These are phyloP conservation scores for Lepilemur septentrionalis DNA, from an alignment of 2,797 vertebrate species.

Conservation along the genomic window DNA sequence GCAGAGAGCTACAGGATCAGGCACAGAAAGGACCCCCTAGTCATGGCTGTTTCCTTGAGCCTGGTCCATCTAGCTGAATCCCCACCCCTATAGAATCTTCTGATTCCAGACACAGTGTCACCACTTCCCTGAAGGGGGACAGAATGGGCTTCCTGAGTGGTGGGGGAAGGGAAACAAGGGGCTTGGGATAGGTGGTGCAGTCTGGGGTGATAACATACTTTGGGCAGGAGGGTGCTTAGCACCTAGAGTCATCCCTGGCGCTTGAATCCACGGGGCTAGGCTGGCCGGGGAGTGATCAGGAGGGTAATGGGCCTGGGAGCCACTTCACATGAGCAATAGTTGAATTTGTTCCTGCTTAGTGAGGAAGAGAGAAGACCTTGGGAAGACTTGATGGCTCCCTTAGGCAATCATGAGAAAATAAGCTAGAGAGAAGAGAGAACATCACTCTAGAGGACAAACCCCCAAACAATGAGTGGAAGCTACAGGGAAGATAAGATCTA, in stretches of 20 bases:
- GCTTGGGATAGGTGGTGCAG: background rate
- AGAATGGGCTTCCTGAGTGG: background rate
- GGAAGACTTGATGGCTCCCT: background rate
- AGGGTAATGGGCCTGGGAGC: background rate
- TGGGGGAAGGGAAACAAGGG: background rate
- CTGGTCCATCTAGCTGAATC: background rate
- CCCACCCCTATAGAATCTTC: background rate
- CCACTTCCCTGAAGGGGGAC: background rate
- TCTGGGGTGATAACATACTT: background rate
- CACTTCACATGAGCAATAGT: background rate
- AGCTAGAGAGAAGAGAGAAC: background rate
- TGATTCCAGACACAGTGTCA: background rate
- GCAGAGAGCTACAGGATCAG: background rate
- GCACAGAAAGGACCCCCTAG: background rate
- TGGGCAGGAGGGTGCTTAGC: background rate
- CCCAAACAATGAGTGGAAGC: background rate
- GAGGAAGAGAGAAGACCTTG: background rate
- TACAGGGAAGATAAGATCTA: background rate
- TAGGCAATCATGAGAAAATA: background rate
- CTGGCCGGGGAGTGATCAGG: background rate
- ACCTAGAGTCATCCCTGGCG: background rate
- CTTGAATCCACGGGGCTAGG: background rate
- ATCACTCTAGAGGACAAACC: background rate
- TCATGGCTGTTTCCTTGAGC: background rate
- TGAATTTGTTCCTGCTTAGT: background rate